These are phyloP conservation scores for Desmophyllum pertusum DNA, from an alignment of 92 coral and sea anemone species.

Conservation along the genomic window DNA sequence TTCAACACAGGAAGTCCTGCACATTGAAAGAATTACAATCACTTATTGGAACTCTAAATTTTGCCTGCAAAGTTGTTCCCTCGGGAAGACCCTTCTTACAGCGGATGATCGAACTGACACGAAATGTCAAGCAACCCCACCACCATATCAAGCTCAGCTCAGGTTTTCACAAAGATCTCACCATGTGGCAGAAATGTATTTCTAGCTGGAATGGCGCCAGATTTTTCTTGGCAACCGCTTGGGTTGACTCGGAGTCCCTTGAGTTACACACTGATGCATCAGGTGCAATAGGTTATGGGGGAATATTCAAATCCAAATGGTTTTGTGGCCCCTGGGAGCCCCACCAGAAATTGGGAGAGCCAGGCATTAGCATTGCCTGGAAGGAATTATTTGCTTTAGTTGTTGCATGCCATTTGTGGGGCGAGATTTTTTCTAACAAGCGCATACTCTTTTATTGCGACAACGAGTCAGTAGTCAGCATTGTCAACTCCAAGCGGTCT, in stretches of 20 bases:
- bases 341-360: constrained; percentile 51
- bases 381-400: too few relatives aligned
- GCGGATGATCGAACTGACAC: constrained; percentile 45
- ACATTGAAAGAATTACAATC: constrained; percentile 41
- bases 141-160: neutral
- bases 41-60: constrained; percentile 44
- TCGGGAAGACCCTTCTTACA: constrained; percentile 48
- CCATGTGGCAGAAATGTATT: neutral
- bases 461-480: neutral
- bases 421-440: too few relatives aligned
- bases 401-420: too few relatives aligned
- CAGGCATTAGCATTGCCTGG: too few relatives aligned
- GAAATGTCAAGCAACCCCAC: constrained; percentile 11
- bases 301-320: constrained; percentile 56
- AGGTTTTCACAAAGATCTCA: neutral
- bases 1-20: constrained; percentile 1
- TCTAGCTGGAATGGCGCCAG: too few relatives aligned
- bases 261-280: constrained; percentile 81
- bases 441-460: neutral
- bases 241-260: too few relatives aligned
- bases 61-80: constrained; percentile 44
- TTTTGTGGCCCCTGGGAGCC: constrained; percentile 68
- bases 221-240: too few relatives aligned
- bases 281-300: constrained; percentile 63
- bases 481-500: neutral